These are phyloP conservation scores for Drosophila rubida DNA, from an alignment of 2,888 invertebrate genomes.

Conservation along the genomic window DNA sequence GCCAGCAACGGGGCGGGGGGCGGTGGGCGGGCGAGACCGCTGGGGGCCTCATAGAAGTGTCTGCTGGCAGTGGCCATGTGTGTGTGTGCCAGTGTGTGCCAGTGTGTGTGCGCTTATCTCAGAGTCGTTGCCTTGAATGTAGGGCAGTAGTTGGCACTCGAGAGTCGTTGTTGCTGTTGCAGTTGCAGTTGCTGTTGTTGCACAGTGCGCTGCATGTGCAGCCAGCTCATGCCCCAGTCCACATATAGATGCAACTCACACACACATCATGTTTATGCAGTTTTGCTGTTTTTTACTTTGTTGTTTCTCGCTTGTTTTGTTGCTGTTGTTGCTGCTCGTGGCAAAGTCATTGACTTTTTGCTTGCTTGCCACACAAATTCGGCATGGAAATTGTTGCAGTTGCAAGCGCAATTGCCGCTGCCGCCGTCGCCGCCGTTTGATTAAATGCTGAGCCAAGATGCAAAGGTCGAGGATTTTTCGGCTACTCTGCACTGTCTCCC, in stretches of 20 bases:
- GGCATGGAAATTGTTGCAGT: conserved; percentile 55
- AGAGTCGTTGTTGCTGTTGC: conserved; percentile 58
- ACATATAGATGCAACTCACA: conserved; percentile 47
- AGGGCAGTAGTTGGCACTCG: conserved; percentile 79
- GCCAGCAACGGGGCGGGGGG: background rate
- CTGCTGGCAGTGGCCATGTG: conserved; percentile 67
- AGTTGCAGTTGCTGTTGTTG: conserved; percentile 42
- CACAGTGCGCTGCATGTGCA: conserved; percentile 57
- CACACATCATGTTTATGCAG: conserved; percentile 7
- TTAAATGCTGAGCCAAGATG: conserved; percentile 51
- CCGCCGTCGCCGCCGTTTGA: conserved; percentile 28
- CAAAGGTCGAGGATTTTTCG: conserved; percentile 61
- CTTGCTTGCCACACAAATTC: conserved; percentile 48
- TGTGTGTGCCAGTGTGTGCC: conserved; percentile 22
- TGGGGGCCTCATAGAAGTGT: conserved; percentile 67
- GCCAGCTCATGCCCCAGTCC: conserved; percentile 57
- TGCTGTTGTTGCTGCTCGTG: conserved; percentile 37
- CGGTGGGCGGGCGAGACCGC: conserved; percentile 2
- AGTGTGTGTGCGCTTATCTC: conserved; percentile 69
- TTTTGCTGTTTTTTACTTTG: conserved; percentile 26
- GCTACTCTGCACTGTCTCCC: conserved; percentile 15
- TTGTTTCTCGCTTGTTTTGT: conserved; percentile 30
- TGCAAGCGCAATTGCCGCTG: conserved; percentile 27
- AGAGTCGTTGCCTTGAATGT: conserved; percentile 80
- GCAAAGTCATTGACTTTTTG: conserved; percentile 65